Evolutionary conservation across 1,140 invertebrate genomes (phyloP).

Genomic region (Caenorhabditis latens): DNA sequence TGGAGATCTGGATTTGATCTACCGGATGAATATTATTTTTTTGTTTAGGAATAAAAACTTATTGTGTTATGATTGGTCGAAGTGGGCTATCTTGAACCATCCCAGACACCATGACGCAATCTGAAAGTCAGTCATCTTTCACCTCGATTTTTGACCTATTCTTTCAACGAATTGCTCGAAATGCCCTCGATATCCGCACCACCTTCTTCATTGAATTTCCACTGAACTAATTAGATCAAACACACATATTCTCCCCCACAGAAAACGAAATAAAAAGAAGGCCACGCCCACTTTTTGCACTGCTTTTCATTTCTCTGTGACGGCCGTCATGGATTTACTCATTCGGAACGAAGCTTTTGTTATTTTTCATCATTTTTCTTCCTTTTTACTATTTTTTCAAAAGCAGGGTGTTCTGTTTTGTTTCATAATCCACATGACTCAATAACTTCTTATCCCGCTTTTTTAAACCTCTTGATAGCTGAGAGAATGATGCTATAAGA

Average conservation of each 20-base stretch:
- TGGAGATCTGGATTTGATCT: too few species aligned
- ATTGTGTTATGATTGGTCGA: too few species aligned
- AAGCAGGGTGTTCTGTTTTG: not conserved
- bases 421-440: slow-evolving; percentile 8
- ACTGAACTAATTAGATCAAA: slow-evolving; percentile 1
- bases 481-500: not conserved
- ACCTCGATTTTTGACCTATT: too few species aligned
- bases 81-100: too few species aligned
- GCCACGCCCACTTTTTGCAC: not conserved
- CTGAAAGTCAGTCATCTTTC: too few species aligned
- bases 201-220: not conserved
- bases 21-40: too few species aligned
- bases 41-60: too few species aligned
- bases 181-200: too few species aligned
- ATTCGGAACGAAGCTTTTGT: not conserved
- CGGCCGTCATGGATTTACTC: not conserved
- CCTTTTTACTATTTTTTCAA: not conserved
- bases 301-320: slow-evolving; percentile 4
- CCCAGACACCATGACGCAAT: too few species aligned
- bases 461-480: not conserved
- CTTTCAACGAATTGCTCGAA: too few species aligned
- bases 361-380: not conserved
- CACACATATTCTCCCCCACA: not conserved
- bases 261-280: not conserved
- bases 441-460: not conserved